Base-by-base conservation (phyloP, 1,140 invertebrate species). In the Heliconius melpomene region DNA sequence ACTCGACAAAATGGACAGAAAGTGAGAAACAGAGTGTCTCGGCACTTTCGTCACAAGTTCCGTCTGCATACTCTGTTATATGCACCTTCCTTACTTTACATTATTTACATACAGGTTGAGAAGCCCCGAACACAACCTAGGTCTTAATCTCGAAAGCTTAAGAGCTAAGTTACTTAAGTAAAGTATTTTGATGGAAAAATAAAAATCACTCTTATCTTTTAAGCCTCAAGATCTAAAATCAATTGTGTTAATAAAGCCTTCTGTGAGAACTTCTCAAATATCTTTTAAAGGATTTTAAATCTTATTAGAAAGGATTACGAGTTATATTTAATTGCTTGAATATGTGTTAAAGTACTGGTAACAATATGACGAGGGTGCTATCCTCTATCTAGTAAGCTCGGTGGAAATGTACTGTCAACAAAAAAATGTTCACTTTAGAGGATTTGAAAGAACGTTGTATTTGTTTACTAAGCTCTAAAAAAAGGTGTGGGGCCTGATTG, bases 361-460 rank as follows among this genome's bases (percentile, higher is more conserved):
- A 81, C 77, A 78, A 78, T 81, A 66, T 81, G 77, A 81, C 80
- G 77, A 81, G 76, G 70, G 76, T 74, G 60, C 77, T 50, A 78
- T 71, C 40, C 72, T 81, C 60, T 66, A 66, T 66, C 11, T 71
- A 70, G 72, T 74, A 36, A 72, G 78, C 72, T 74, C 78, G 74
- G 60, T 23, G 73, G 40, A 75, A 36, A 70, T 72, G 76, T 81
- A 81, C 60, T 46, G 73, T 81, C 66, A 71, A 36, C 76, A 81
- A 46, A 81, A 73, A 74, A 76, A 46, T 72, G 75, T 70, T 66
- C 36, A 66, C 5, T 60, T 60, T 23, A 36, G 18, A 38, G 36
- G 29, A 77, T n/a, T 36, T 66, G 8, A 70, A 66, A 38, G n/a
- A 2, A 36, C 2, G 6, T 70, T n/a, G n/a, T 60, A 60, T 38